phyloP scores from a whole-genome alignment of 2,888 invertebrate species.

The Terebella lapidaria region DNA sequence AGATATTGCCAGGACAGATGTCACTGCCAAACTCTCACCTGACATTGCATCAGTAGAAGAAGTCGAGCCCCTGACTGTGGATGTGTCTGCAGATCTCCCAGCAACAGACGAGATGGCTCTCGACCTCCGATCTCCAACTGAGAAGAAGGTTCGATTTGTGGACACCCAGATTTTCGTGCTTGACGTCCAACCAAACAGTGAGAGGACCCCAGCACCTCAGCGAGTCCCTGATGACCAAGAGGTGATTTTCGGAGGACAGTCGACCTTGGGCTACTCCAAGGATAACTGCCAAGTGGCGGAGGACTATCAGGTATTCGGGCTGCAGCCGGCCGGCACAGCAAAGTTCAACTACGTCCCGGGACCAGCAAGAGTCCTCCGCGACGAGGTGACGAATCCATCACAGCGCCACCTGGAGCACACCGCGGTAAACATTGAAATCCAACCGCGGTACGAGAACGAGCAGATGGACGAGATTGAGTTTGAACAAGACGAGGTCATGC shows the following conservation, averaged over 20 bases:
- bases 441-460: background rate
- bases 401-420: background rate
- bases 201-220: background rate
- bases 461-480: no score
- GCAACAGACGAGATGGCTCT: background rate
- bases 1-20: background rate
- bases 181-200: background rate
- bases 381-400: background rate
- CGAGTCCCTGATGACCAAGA: background rate
- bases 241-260: background rate
- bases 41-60: background rate
- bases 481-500: no score
- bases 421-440: background rate
- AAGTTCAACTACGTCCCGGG: background rate
- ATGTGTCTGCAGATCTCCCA: background rate
- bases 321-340: constrained; percentile 1
- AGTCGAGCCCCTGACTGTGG: background rate
- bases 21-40: background rate
- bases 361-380: background rate
- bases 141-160: background rate
- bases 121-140: background rate
- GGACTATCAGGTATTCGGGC: background rate
- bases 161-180: background rate
- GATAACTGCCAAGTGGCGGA: background rate
- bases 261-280: background rate